These are phyloP conservation scores for Ichneumon xanthorius DNA, from an alignment of 2,888 invertebrate genomes.

Conservation along the genomic window DNA sequence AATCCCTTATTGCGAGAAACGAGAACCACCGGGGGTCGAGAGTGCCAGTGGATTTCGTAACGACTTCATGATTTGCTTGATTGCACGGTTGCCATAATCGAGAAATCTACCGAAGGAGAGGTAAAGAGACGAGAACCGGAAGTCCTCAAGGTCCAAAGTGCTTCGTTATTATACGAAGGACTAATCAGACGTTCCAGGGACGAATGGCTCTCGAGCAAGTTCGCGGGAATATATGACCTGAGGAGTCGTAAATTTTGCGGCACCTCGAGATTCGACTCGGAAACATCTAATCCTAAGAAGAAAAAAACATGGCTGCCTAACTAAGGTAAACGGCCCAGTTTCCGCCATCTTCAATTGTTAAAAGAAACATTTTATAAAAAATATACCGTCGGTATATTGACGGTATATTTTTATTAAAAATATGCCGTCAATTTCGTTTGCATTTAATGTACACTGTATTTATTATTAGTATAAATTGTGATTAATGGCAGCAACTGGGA, in stretches of 20 bases:
- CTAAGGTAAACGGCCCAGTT: no score
- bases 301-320: constrained; percentile 2
- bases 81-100: constrained; percentile 75
- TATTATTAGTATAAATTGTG: no score
- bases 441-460: no score
- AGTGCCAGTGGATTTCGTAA: constrained; percentile 76
- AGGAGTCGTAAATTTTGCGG: constrained; percentile 46
- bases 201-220: constrained; percentile 32
- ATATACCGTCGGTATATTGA: no score
- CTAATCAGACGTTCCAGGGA: constrained; percentile 53
- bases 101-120: not conserved
- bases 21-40: constrained; percentile 11
- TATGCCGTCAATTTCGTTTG: no score
- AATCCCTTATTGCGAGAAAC: constrained; percentile 51
- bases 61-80: constrained; percentile 82
- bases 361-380: no score
- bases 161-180: constrained; percentile 40
- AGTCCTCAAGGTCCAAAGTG: constrained; percentile 46
- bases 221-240: constrained; percentile 24
- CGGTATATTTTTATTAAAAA: no score
- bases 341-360: no score
- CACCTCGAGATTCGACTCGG: not conserved
- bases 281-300: not conserved
- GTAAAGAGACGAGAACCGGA: constrained; percentile 44
- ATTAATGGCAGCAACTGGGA: no score